These are phyloP conservation scores for Isurus oxyrinchus DNA, from an alignment of 2,113 vertebrate species.

Conservation along the genomic window DNA sequence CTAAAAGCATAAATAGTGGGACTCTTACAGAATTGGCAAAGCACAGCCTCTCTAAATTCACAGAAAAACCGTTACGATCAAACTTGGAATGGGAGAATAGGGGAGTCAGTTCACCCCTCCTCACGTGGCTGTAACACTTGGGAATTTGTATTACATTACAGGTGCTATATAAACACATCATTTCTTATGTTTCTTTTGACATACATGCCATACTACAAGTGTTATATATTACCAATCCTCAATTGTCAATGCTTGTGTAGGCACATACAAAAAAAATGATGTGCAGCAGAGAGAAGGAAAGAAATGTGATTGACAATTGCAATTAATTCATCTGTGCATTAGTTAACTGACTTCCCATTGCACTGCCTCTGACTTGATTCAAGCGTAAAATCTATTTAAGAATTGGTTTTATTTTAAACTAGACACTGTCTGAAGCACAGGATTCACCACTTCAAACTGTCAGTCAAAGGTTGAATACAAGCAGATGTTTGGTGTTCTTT, in stretches of 20 bases:
- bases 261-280: neutral
- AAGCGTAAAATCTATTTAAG: neutral
- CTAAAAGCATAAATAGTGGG: too few relatives aligned
- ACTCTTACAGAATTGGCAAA: too few relatives aligned
- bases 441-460: neutral
- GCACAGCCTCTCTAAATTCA: too few relatives aligned
- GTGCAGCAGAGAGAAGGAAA: neutral
- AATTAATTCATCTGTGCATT: neutral
- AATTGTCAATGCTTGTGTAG: too few relatives aligned
- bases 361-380: neutral
- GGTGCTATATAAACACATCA: too few relatives aligned
- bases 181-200: too few relatives aligned
- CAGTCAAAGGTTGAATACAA: neutral
- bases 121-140: too few relatives aligned
- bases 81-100: too few relatives aligned
- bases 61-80: too few relatives aligned
- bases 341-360: neutral
- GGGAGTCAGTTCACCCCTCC: too few relatives aligned
- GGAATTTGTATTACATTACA: too few relatives aligned
- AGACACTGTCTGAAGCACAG: neutral
- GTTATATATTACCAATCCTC: neutral
- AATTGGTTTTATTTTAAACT: neutral
- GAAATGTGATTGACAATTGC: neutral
- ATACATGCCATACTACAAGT: neutral
- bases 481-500: conserved; percentile 17